These are phyloP conservation scores for Leptinotarsa peninsularis DNA, from an alignment of 2,888 invertebrate genomes.

Conservation along the genomic window DNA sequence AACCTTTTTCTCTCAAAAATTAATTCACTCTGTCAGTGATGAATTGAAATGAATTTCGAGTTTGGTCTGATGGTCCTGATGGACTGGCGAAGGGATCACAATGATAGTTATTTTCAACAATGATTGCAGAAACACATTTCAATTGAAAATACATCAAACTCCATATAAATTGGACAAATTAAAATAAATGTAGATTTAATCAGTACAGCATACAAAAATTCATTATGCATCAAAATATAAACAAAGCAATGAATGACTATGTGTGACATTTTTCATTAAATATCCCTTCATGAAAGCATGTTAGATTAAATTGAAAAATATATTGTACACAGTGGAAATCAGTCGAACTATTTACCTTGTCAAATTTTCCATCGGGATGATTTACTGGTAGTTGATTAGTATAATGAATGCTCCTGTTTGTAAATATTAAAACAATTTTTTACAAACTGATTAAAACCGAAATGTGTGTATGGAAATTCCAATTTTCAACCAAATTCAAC, in stretches of 20 bases:
- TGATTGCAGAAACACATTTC: neutral
- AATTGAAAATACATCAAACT: neutral
- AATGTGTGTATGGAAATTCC: neutral
- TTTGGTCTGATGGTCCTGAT: too few species aligned
- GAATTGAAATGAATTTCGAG: too few species aligned
- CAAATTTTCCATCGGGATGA: neutral
- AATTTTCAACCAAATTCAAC: neutral
- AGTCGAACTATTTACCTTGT: neutral
- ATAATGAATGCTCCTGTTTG: neutral
- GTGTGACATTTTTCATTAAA: slow-evolving; percentile 10
- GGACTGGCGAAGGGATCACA: neutral
- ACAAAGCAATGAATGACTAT: slow-evolving; percentile 9
- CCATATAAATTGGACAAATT: neutral
- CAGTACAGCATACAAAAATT: slow-evolving; percentile 3
- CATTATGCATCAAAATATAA: slow-evolving; percentile 15
- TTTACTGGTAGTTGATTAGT: neutral
- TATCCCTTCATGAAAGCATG: neutral
- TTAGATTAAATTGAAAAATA: neutral
- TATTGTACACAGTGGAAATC: neutral
- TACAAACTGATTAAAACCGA: neutral
- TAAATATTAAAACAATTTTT: neutral
- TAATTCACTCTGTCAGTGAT: too few species aligned
- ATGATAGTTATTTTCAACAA: neutral
- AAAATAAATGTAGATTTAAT: slow-evolving; percentile 11
- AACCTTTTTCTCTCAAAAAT: too few species aligned